phyloP scores from a whole-genome alignment of 2,113 vertebrate species.

The Fregata magnificens region DNA sequence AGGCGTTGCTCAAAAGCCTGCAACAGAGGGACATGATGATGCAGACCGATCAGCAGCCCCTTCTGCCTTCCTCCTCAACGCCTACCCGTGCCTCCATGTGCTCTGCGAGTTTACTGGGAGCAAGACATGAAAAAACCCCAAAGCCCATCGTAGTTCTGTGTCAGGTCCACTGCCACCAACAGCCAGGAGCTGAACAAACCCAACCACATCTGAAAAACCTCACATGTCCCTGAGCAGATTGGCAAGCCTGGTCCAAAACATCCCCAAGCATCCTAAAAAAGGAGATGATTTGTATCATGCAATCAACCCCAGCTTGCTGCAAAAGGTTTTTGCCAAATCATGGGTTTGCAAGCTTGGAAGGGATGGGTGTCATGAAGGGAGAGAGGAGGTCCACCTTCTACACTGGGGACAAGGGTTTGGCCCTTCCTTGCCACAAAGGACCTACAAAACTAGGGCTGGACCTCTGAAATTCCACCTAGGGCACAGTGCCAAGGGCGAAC shows the following conservation, averaged over 20 bases:
- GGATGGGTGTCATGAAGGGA: rapidly evolving
- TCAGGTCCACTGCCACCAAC: not conserved
- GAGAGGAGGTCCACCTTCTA: not conserved
- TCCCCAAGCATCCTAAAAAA: not conserved
- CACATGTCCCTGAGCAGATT: rapidly evolving
- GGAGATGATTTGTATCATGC: rapidly evolving
- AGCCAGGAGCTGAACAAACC: not conserved
- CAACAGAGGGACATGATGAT: not conserved
- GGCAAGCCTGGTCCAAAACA: not conserved
- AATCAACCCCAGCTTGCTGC: not conserved
- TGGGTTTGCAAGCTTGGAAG: not conserved
- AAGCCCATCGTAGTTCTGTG: not conserved
- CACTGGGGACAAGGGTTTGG: not conserved
- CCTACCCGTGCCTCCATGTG: rapidly evolving
- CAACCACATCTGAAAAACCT: not conserved
- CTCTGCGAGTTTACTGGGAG: not conserved
- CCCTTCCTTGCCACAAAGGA: not conserved
- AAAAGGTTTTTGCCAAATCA: not conserved
- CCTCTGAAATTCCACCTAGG: rapidly evolving
- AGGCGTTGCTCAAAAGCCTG: constrained; percentile 90
- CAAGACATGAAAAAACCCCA: not conserved
- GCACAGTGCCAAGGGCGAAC: not conserved
- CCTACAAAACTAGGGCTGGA: not conserved
- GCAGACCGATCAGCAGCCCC: rapidly evolving
- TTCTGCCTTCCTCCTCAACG: not conserved